Evolutionary conservation across 2,797 vertebrate species (phyloP).

Genomic region (Cynopterus sphinx): DNA sequence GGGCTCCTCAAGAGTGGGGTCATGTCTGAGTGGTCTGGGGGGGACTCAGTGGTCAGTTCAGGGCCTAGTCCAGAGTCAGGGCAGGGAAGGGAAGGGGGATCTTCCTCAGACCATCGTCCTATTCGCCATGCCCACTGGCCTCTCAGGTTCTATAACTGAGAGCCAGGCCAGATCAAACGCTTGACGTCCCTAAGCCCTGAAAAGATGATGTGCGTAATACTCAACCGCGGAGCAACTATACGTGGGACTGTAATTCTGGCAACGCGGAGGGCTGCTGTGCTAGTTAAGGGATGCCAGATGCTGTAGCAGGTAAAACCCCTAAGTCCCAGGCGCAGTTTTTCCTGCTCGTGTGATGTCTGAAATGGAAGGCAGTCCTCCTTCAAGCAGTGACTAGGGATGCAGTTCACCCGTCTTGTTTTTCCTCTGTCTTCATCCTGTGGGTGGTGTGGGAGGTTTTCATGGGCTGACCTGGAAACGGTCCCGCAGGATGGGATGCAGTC

Average conservation of each 20-base stretch:
- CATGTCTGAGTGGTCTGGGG: neutral
- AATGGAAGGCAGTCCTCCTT: neutral
- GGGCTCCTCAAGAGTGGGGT: neutral
- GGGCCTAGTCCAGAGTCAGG: neutral
- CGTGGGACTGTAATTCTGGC: neutral
- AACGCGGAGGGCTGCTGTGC: fast-evolving
- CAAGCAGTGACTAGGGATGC: neutral
- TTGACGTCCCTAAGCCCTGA: neutral
- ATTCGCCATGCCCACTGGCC: neutral
- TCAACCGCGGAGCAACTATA: fast-evolving
- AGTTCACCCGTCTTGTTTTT: too few relatives aligned
- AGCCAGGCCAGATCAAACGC: neutral
- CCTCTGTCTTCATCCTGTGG: fast-evolving
- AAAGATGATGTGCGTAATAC: neutral
- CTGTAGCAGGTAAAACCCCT: neutral
- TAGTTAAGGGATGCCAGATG: neutral
- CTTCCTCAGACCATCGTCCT: neutral
- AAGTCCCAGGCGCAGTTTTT: neutral
- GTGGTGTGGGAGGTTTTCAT: neutral
- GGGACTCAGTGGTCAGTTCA: fast-evolving
- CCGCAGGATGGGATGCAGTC: neutral
- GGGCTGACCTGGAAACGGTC: neutral
- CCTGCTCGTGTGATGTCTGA: fast-evolving
- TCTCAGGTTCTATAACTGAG: neutral
- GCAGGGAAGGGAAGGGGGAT: neutral